Evolutionary conservation across 2,888 invertebrate genomes (phyloP).

Genomic region (Sipha maydis): DNA sequence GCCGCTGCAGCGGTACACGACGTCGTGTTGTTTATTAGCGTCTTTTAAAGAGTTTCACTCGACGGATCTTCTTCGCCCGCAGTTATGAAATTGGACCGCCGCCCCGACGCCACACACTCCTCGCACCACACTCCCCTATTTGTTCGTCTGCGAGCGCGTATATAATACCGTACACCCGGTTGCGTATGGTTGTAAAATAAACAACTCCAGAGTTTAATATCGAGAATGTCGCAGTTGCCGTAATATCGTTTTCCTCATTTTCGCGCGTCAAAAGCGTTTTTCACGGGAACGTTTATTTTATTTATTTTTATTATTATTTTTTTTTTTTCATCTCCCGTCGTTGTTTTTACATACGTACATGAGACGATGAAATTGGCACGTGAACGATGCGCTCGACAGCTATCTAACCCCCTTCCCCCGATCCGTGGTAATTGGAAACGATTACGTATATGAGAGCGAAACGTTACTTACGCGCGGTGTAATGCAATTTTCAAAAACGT

Average conservation of each 20-base stretch:
- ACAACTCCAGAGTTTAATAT: constrained; percentile 56
- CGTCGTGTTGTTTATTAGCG: constrained; percentile 54
- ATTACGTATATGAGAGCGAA: background rate
- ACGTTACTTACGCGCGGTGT: background rate
- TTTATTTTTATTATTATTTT: background rate
- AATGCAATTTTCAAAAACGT: constrained; percentile 4
- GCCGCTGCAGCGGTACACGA: background rate
- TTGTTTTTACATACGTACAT: background rate
- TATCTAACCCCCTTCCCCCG: no score
- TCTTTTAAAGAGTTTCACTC: constrained; percentile 51
- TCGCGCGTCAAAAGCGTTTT: constrained; percentile 44
- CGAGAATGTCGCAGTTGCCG: constrained; percentile 6
- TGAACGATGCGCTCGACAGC: background rate
- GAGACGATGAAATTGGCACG: constrained; percentile 21
- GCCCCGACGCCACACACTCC: constrained; percentile 14
- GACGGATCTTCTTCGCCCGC: constrained; percentile 7
- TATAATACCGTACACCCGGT: background rate
- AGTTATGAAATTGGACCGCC: constrained; percentile 59
- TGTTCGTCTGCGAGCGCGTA: background rate
- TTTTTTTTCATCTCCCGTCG: background rate
- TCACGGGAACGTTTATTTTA: background rate
- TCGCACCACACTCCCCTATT: background rate
- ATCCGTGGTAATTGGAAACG: constrained; percentile 46
- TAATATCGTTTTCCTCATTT: constrained; percentile 46
- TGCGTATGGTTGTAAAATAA: constrained; percentile 53